Evolutionary conservation across 2,797 vertebrate species (phyloP).

Genomic region (Malurus leucopterus): DNA sequence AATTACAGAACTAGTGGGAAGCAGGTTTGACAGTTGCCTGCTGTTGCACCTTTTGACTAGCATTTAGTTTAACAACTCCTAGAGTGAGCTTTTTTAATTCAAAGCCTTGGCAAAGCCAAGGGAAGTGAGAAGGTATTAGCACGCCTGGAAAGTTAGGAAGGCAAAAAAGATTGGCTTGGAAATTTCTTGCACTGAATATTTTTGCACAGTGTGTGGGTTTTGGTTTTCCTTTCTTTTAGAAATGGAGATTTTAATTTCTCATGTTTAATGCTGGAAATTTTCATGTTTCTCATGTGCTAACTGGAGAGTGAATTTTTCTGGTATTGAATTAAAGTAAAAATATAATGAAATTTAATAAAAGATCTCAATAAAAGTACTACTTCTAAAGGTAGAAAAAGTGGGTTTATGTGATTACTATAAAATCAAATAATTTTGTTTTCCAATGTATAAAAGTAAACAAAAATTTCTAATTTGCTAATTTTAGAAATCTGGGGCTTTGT

Average conservation of each 20-base stretch:
- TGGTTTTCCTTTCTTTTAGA: background rate
- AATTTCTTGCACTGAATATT: background rate
- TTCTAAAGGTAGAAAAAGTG: background rate
- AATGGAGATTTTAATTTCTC: background rate
- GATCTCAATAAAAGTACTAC: background rate
- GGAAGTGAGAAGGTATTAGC: background rate
- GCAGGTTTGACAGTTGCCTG: slow-evolving; percentile 3
- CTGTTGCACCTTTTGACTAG: slow-evolving; percentile 14
- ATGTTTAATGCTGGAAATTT: background rate
- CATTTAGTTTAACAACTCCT: slow-evolving; percentile 9
- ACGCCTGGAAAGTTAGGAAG: background rate
- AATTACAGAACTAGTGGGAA: slow-evolving; percentile 11
- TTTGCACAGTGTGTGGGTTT: background rate
- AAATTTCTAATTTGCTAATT: background rate
- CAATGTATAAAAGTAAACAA: background rate
- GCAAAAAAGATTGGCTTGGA: background rate
- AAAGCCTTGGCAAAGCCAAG: background rate
- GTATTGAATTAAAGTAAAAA: background rate
- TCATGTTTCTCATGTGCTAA: background rate
- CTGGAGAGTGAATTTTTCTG: background rate
- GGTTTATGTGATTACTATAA: background rate
- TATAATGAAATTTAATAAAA: background rate
- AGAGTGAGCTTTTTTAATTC: background rate
- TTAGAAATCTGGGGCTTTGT: background rate
- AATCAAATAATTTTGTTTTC: background rate